Base-by-base conservation (phyloP, 2,113 vertebrate species). In the Pelecanoides urinatrix region DNA sequence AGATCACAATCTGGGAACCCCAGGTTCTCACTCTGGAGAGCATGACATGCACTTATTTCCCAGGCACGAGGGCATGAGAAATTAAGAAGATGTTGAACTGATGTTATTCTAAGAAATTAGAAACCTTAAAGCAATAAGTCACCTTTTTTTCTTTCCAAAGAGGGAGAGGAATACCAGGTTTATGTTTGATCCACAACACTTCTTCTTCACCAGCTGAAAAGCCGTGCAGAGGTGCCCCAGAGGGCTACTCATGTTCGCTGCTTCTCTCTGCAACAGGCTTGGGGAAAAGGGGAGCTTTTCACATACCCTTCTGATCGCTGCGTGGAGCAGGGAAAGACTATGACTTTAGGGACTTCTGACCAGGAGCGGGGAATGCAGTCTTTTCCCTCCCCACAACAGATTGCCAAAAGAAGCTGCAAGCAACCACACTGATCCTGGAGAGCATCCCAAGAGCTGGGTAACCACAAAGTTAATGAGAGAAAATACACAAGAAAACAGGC, bases 401-500 rank as follows among this genome's bases (percentile, higher is more conserved):
- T 4, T 74, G 86, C 56, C 73, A 68, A 68, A 96, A 90, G 65
- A 29, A 86, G 49, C 25, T 71, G 68, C 61, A 94, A 71, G 56
- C 15, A 91, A 55, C 61, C 59, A 80, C 68, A 27, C 15, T 91
- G 52, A 77, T 55, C 52, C 80, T 95, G 86, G 73, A 77, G 14
- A 66, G 72, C 47, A 74, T 53, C 83, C 86, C 82, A 94, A 88
- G 67, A 85, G 72, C 52, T 67, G 76, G 61, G 65, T 74, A 95
- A 96, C 86, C 91, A 86, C 76, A 84, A 66, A 83, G 47, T 42
- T 73, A 95, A 91, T 38, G 65, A 70, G 53, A 92, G 62, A 96
- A 93, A 80, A 90, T 29, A 38, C 19, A 78, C 1, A 0, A 80
- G 55, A 49, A 74, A 80, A 85, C 19, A 90, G 38, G n/a, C 63